A percentile compares a stretch with the other conserved stretches of the same genome.
Conservation (phyloP, 2,888 invertebrate genomes). For the Leptura quadrifasciata region DNA sequence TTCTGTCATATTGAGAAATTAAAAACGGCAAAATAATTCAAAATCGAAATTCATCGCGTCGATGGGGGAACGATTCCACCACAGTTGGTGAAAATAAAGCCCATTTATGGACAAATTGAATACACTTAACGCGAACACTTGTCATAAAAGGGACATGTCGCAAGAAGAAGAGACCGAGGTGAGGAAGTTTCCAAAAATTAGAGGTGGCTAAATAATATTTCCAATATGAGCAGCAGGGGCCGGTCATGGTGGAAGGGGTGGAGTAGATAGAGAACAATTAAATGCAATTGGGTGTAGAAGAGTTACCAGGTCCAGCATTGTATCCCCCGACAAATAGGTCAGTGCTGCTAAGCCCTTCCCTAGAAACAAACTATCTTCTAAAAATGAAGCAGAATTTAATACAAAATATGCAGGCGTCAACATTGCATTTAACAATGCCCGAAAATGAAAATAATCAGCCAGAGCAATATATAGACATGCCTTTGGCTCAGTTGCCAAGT, state of each 20-base stretch:
- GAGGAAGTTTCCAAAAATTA: constrained; percentile 65
- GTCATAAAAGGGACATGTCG: constrained; percentile 70
- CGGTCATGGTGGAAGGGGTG: constrained; percentile 70
- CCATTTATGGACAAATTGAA: no score
- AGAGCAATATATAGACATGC: constrained; percentile 78
- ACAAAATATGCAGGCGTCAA: constrained; percentile 82
- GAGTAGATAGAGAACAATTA: constrained; percentile 76
- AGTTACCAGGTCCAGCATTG: constrained; percentile 68
- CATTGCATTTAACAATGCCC: constrained; percentile 77
- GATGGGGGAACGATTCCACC: no score
- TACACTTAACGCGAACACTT: no score
- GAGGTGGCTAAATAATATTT: constrained; percentile 65
- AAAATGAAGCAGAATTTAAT: constrained; percentile 84
- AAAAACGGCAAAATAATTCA: no score
- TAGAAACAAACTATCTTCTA: constrained; percentile 81
- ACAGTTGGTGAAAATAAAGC: no score
- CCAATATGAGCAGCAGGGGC: constrained; percentile 73
- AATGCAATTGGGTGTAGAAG: constrained; percentile 78
- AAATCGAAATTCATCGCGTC: no score
- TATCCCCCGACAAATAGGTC: constrained; percentile 70
- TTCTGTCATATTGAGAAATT: no score
- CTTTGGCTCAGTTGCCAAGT: constrained; percentile 74
- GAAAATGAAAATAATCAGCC: constrained; percentile 74
- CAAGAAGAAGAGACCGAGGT: constrained; percentile 69
- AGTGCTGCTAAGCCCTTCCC: constrained; percentile 67